Evolutionary conservation across 1,140 invertebrate species (phyloP), one percentile per base, ranked within the genome.

Genomic region (Eumaeus atala): DNA sequence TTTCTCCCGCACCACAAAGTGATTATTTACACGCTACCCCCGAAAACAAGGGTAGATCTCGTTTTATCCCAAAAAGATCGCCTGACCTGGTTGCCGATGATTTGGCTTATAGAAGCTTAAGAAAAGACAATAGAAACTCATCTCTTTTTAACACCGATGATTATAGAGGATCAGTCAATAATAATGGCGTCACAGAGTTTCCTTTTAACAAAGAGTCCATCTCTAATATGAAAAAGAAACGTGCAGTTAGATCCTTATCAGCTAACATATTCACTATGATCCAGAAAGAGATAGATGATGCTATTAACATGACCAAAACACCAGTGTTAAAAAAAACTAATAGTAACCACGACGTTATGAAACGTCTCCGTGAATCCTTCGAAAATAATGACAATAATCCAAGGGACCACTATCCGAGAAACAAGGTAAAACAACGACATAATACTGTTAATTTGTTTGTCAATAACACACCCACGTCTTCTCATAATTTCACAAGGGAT

Each of bases 1-100:
- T 95, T 5, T 90, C 93, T 0, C 89, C 92, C 7, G 91, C 93
- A 12, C 90, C 95, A 0, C 91, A 92, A 48, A 94, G 91, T 59
- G 95, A 97, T 74, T 97, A 97, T 70, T 87, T 97, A 37, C 95
- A 96, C 67, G 92, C 92, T 0, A 90, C 89, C 12, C 93, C 94
- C 3, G 88, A 89, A 61, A 89, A 89, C 28, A 89, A 89, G 57
- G 88, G 84, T 55, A 88, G 90, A 61, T 91, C 91, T 3, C 74
- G 89, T 10, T 92, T 92, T 76, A 89, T 92, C 58, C 90, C 91
- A 16, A 90, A 90, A 64, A 89, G 90, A 64, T 91, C 92, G 35
- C 96, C 95, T 0, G 95, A 97, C 77, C 77, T 96, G 10, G 92
- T 96, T 5, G 92, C 92, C 59, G 96, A 97, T 77, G 95, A 97